These are phyloP conservation scores for Hoplostethus mediterraneus DNA, from an alignment of 2,797 vertebrate genomes.

Conservation along the genomic window DNA sequence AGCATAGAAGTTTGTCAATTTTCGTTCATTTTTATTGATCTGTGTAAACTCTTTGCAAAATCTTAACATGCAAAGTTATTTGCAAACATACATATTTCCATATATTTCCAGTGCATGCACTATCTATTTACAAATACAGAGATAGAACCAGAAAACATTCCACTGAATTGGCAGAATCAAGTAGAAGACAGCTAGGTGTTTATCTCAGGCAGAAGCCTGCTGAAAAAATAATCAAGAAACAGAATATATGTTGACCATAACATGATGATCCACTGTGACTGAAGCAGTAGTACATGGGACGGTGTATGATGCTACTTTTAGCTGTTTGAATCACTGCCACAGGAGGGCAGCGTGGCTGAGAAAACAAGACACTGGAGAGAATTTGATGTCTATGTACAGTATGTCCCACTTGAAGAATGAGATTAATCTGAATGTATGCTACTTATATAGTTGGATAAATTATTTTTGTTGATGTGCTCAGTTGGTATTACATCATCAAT, in stretches of 20 bases:
- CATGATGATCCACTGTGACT: conserved; percentile 38
- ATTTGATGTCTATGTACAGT: conserved; percentile 39
- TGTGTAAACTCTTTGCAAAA: conserved; percentile 87
- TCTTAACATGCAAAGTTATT: conserved; percentile 91
- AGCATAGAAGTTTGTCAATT: conserved; percentile 18
- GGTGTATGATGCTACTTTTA: conserved; percentile 50
- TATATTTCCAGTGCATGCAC: conserved; percentile 88
- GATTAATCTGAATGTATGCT: conserved; percentile 50
- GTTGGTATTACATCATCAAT: conserved; percentile 43
- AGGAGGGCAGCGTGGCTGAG: conserved; percentile 43
- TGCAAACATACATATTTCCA: conserved; percentile 86
- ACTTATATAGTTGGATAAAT: conserved; percentile 39
- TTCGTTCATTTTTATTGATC: conserved; percentile 83
- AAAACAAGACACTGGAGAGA: conserved; percentile 56
- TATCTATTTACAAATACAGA: conserved; percentile 88
- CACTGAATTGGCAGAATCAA: conserved; percentile 73
- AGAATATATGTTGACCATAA: conserved; percentile 36
- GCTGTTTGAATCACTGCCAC: conserved; percentile 54
- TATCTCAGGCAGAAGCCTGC: conserved; percentile 61
- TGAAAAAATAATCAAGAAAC: conserved; percentile 33
- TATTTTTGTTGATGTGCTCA: conserved; percentile 53
- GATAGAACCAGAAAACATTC: conserved; percentile 75
- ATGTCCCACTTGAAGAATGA: conserved; percentile 38
- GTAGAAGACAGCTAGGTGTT: conserved; percentile 55
- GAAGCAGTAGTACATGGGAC: conserved; percentile 44